Evolutionary conservation across 2,888 invertebrate genomes (phyloP).

Genomic region (Prosapia bicincta): DNA sequence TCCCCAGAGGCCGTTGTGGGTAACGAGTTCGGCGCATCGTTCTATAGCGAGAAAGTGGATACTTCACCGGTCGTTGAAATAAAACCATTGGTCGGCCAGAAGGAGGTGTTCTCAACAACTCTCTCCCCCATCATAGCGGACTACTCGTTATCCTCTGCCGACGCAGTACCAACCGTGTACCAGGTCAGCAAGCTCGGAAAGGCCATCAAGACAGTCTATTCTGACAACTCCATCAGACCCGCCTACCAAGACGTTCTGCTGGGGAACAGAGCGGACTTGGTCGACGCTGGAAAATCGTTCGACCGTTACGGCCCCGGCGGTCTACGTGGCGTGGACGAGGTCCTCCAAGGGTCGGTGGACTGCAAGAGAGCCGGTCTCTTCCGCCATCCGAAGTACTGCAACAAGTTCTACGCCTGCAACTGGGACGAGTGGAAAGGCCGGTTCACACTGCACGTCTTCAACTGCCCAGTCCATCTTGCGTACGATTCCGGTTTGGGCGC

Average conservation of each 20-base stretch:
- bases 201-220: background rate
- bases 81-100: constrained; percentile 34
- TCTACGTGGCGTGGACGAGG: constrained; percentile 56
- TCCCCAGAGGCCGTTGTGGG: constrained; percentile 18
- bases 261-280: background rate
- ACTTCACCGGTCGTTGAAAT: constrained; percentile 33
- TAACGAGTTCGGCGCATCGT: constrained; percentile 13
- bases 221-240: constrained; percentile 8
- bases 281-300: constrained; percentile 44
- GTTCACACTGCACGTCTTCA: constrained; percentile 71
- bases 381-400: constrained; percentile 70
- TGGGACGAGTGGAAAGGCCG: constrained; percentile 75
- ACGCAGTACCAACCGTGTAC: constrained; percentile 3
- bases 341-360: constrained; percentile 51
- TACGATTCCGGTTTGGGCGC: constrained; percentile 72
- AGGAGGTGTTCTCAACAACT: constrained; percentile 34
- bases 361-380: constrained; percentile 55
- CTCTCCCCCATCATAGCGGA: background rate
- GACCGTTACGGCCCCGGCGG: constrained; percentile 63
- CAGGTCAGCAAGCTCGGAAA: background rate
- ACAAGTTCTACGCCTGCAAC: constrained; percentile 78
- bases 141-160: background rate
- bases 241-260: constrained; percentile 9
- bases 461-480: constrained; percentile 74
- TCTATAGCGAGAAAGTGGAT: constrained; percentile 5